A percentile compares a stretch with the other conserved stretches of the same genome.
These are phyloP conservation scores for Itoplectis maculator DNA, from an alignment of 2,888 invertebrate species.

Conservation along the genomic window DNA sequence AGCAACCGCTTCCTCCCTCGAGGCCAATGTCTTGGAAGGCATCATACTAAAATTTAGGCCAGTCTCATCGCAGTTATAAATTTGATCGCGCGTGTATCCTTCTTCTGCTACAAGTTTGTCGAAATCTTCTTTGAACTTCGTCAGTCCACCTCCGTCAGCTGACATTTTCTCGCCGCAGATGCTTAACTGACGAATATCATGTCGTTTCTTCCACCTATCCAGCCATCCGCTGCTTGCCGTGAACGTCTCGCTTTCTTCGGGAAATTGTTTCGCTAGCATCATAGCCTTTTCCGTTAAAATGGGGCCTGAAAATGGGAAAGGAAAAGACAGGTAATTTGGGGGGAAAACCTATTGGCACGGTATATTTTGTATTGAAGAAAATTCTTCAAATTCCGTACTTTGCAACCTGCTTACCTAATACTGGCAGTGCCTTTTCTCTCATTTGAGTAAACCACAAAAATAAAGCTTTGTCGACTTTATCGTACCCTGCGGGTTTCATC, in stretches of 20 bases:
- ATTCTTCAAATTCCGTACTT: slow-evolving; percentile 11
- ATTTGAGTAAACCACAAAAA: slow-evolving; percentile 57
- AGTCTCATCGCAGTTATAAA: slow-evolving; percentile 71
- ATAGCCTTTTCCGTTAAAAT: slow-evolving; percentile 56
- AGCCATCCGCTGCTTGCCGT: slow-evolving; percentile 65
- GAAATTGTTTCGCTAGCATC: slow-evolving; percentile 60
- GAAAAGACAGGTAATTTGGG: neutral
- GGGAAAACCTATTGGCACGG: neutral
- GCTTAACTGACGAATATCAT: slow-evolving; percentile 59
- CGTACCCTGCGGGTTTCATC: slow-evolving; percentile 56
- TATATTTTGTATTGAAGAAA: slow-evolving; percentile 3
- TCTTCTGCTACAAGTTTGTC: slow-evolving; percentile 60
- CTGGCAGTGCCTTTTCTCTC: slow-evolving; percentile 57
- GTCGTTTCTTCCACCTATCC: slow-evolving; percentile 66
- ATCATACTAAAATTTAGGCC: slow-evolving; percentile 70
- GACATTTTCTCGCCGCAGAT: slow-evolving; percentile 69
- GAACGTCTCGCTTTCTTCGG: slow-evolving; percentile 60
- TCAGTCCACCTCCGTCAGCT: slow-evolving; percentile 55
- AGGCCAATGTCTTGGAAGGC: slow-evolving; percentile 67
- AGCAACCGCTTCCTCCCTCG: slow-evolving; percentile 60
- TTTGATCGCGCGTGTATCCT: slow-evolving; percentile 64
- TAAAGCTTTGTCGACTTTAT: slow-evolving; percentile 54
- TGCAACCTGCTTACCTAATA: slow-evolving; percentile 43
- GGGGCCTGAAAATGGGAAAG: slow-evolving; percentile 18
- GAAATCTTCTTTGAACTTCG: slow-evolving; percentile 54